Base-by-base conservation (phyloP, 2,888 invertebrate species). In the Tetranychus truncatus region DNA sequence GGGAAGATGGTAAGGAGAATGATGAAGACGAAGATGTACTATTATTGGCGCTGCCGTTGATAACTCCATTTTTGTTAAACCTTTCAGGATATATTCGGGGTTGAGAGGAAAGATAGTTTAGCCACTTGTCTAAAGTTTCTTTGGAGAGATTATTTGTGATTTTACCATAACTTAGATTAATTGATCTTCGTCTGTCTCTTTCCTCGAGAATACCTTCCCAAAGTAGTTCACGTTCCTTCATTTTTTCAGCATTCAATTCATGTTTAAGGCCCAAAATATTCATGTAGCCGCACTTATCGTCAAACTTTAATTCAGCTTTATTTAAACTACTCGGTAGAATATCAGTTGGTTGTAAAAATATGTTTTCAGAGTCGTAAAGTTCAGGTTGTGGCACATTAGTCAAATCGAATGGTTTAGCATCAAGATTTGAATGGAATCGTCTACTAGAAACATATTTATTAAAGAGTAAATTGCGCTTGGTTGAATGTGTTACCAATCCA, bases 401-500 rank as follows among this genome's bases (percentile, higher is more conserved):
- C 20, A 66, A 65, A 1, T 18, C 6, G 21, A 67, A 20, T 46
- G 21, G 66, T 20, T 66, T 45, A 8, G 65, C 15, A 45, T 24
- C 9, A 44, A 15, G 11, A 5, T n/a, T n/a, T 9, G 44, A 45
- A 6, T 45, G 21, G 34, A n/a, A 34, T 74, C 65, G 65, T 74
- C 74, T 66, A n/a, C 74, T 11, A 20, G 55, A 55, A 24, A 74
- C 46, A 18, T 66, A 74, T 55, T 73, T 75, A 8, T 75, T 46
- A 46, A 75, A 75, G 11, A 73, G 73, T 6, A 75, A 7, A n/a
- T 75, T 67, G 45, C 44, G 66, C 69, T 65, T 73, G 45, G 34
- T 72, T 34, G 55, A 67, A 44, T 67, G 67, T 15, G 78, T 77
- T 18, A 73, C 76, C 11, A 78, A 74, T 1, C 75, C 76, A 18